Percentiles rank a stretch among this genome's conserved stretches.
These are phyloP conservation scores for Drosophila sulfurigaster DNA, from an alignment of 1,140 invertebrate genomes.

Conservation along the genomic window DNA sequence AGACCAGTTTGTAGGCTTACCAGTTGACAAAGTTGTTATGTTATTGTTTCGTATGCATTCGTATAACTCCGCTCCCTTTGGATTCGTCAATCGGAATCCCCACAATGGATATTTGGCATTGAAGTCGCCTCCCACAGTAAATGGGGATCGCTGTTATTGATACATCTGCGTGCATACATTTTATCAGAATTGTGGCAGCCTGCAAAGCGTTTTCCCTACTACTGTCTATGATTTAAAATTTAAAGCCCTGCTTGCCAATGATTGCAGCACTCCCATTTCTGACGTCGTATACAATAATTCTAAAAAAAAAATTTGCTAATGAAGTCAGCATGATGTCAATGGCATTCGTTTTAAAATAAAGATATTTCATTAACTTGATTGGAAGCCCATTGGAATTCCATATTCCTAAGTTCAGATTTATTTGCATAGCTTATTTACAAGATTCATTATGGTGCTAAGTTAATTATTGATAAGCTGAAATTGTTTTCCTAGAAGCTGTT, in stretches of 20 bases:
- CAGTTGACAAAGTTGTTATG: conserved; percentile 5
- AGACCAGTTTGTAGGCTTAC: conserved; percentile 84
- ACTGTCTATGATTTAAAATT: conserved; percentile 22
- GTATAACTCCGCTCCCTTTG: conserved; percentile 37
- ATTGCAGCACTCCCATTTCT: conserved; percentile 21
- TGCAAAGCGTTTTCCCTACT: conserved; percentile 1
- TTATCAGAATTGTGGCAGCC: conserved; percentile 29
- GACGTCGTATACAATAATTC: too few relatives aligned
- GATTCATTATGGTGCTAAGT: conserved; percentile 21
- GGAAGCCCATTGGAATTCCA: conserved; percentile 18
- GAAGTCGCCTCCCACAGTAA: background rate
- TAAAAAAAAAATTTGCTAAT: too few relatives aligned
- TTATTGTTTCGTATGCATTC: conserved; percentile 56
- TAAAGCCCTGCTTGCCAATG: conserved; percentile 23
- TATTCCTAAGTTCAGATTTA: conserved; percentile 23
- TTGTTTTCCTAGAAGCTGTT: conserved; percentile 1
- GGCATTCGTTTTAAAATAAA: background rate
- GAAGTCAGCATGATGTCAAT: too few relatives aligned
- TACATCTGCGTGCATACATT: conserved; percentile 14
- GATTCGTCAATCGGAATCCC: conserved; percentile 1
- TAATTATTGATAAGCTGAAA: conserved; percentile 21
- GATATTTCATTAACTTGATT: conserved; percentile 10
- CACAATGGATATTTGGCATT: background rate
- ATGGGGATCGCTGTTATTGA: conserved; percentile 19
- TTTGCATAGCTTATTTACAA: conserved; percentile 20